These are phyloP conservation scores for Meda fulgida DNA, from an alignment of 2,797 vertebrate genomes.

Conservation along the genomic window DNA sequence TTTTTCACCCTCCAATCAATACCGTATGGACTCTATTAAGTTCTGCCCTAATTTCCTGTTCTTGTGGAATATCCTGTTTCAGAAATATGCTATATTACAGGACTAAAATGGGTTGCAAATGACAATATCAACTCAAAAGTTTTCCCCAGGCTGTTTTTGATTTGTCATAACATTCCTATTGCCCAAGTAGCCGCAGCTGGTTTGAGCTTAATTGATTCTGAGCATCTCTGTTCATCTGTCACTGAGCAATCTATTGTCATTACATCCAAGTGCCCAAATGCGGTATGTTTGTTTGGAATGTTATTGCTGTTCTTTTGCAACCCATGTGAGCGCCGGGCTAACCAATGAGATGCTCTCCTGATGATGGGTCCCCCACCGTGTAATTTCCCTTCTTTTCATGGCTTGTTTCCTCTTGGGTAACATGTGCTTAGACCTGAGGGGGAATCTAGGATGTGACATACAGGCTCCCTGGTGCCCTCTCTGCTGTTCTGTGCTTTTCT, in stretches of 20 bases:
- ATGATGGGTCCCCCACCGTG: constrained; percentile 40
- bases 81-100: not conserved
- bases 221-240: not conserved
- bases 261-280: constrained; percentile 5
- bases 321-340: constrained; percentile 13
- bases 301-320: constrained; percentile 32
- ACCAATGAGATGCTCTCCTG: constrained; percentile 40
- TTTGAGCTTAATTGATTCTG: constrained; percentile 29
- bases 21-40: not conserved
- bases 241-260: constrained; percentile 25
- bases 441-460: constrained; percentile 52
- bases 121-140: not conserved
- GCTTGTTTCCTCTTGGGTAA: constrained; percentile 61
- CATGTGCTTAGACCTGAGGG: constrained; percentile 32
- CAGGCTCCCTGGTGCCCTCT: constrained; percentile 49
- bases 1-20: not conserved
- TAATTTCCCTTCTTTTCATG: constrained; percentile 59
- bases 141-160: not conserved
- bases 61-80: not conserved
- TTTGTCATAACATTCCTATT: not conserved
- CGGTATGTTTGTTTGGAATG: constrained; percentile 32
- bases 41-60: not conserved
- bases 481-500: constrained; percentile 45
- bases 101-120: not conserved
- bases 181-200: not conserved